Percentiles rank a stretch among this genome's conserved stretches.
These are phyloP conservation scores for Podabrus alpinus DNA, from an alignment of 2,888 invertebrate species.

Conservation along the genomic window DNA sequence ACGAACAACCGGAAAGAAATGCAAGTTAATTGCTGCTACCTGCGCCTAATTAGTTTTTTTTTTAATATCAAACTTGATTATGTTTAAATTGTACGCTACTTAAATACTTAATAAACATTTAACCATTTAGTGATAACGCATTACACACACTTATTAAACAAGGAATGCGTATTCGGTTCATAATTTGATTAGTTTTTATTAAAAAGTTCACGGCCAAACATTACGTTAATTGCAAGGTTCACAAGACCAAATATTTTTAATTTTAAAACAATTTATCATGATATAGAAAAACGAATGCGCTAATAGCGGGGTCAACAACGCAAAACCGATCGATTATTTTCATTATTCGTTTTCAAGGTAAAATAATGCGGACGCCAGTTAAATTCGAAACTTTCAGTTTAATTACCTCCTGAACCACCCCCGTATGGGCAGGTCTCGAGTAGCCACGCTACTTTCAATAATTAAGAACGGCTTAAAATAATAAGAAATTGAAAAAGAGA, in stretches of 20 bases:
- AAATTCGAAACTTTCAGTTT: background rate
- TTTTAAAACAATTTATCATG: slow-evolving; percentile 9
- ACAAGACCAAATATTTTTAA: slow-evolving; percentile 8
- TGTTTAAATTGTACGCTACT: background rate
- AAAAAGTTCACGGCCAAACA: slow-evolving; percentile 1
- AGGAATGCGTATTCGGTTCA: background rate
- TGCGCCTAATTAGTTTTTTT: background rate
- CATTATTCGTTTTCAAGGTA: background rate
- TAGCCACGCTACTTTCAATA: background rate
- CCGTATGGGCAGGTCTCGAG: background rate
- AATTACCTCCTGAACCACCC: background rate
- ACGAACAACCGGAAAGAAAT: background rate
- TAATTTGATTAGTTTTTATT: slow-evolving; percentile 13
- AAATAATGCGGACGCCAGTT: background rate
- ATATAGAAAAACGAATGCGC: background rate
- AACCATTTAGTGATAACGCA: background rate
- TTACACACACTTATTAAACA: background rate
- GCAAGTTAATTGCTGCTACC: background rate
- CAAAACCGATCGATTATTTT: background rate
- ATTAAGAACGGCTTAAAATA: background rate
- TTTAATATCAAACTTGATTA: background rate
- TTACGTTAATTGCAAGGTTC: slow-evolving; percentile 10
- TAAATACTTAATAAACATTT: background rate
- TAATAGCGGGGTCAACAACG: background rate
- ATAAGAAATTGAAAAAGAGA: background rate